Evolutionary conservation across 2,113 vertebrate genomes (phyloP), one percentile per base, ranked within the genome.

Genomic region (Rhipidura dahli): DNA sequence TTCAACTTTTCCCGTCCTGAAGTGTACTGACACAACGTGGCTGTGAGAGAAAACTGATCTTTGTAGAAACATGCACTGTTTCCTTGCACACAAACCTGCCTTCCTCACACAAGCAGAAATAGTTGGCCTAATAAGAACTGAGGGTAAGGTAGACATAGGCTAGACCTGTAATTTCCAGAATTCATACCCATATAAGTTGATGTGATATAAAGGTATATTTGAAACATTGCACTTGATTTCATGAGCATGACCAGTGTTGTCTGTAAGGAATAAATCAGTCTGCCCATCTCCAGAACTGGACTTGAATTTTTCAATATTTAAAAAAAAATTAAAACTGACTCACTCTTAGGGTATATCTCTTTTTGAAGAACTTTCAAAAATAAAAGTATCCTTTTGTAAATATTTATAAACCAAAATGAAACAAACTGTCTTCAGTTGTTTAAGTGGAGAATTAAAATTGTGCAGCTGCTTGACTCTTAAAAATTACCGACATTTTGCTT

Each of bases 21-120:
- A 60, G 8, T 35, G 15, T 17, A 7, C 24, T 33, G 45, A 31
- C 17, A 42, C 23, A 59, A 27, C 15, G 27, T n/a, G 54, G 3
- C 59, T 88, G 63, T 1, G 17, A 54, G 75, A 27, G 33, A 64
- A 83, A 66, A 56, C 19, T 54, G 33, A 12, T 35, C 35, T 76
- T 69, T 70, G n/a, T 21, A 49, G 61, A 22, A 47, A 27, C 6
- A 16, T 13, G 6, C 0, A 0, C 39, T 18, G 4, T 39, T 57
- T 30, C 45, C 68, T 85, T 30, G 6, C 23, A 70, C 47, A 13
- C 31, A 72, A 60, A 54, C 10, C 49, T 68, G 31, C n/a, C n/a
- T 53, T 50, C 35, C 64, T 65, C 64, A 22, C 17, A 45, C 18
- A 35, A 66, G 11, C 15, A 80, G 40, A 64, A 69, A 7, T 15